A percentile compares a stretch with the other conserved stretches of the same genome.
These are phyloP conservation scores for Teleiodes luculella DNA, from an alignment of 2,888 invertebrate species.

Conservation along the genomic window DNA sequence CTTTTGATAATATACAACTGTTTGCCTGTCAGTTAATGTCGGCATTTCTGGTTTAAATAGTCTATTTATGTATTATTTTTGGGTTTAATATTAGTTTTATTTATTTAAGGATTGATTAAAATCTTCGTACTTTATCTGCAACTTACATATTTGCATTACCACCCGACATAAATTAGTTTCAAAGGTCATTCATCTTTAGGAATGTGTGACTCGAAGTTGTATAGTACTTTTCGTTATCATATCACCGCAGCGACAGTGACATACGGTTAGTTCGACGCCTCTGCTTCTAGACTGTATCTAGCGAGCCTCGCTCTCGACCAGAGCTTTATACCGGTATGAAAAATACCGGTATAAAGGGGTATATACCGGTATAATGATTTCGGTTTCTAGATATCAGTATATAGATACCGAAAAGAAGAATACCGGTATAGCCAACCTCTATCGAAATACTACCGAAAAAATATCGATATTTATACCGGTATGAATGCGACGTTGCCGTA, in stretches of 20 bases:
- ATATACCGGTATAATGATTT: too few species aligned
- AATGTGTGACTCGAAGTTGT: constrained; percentile 45
- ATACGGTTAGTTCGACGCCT: constrained; percentile 63
- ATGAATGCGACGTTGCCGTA: too few species aligned
- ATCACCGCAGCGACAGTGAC: constrained; percentile 58
- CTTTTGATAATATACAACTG: constrained; percentile 58
- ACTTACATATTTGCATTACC: too few species aligned
- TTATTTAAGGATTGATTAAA: not conserved
- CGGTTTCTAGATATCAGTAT: too few species aligned
- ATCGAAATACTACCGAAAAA: too few species aligned
- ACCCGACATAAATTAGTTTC: not conserved
- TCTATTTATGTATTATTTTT: constrained; percentile 33
- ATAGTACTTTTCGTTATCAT: constrained; percentile 71
- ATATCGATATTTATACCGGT: too few species aligned
- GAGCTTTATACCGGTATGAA: too few species aligned
- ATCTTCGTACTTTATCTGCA: too few species aligned
- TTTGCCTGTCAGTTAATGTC: constrained; percentile 39
- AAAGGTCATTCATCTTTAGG: constrained; percentile 37
- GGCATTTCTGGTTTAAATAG: constrained; percentile 30
- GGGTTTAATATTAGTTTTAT: not conserved
- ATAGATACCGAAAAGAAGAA: too few species aligned
- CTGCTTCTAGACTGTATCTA: constrained; percentile 30
- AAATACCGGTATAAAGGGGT: too few species aligned
- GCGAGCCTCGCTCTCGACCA: too few species aligned
- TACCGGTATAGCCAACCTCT: too few species aligned